Conservation (phyloP, 2,797 vertebrate genomes). For the Chrysocyon brachyurus region DNA sequence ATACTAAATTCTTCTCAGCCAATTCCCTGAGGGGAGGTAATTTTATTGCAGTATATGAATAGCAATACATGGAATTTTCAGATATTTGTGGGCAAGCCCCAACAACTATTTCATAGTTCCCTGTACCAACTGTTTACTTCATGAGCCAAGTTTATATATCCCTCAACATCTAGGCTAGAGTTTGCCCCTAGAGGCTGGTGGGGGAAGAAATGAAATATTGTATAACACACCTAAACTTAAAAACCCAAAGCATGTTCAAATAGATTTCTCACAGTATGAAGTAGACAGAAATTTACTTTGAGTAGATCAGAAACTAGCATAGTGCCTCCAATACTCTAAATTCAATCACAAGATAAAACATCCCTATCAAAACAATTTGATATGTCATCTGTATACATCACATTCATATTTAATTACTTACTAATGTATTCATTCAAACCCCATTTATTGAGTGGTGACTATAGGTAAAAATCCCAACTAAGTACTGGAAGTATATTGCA, state of each 20-base stretch:
- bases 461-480: neutral
- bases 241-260: neutral
- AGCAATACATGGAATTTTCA: conserved; percentile 13
- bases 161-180: neutral
- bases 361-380: neutral
- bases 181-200: neutral
- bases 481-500: neutral
- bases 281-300: neutral
- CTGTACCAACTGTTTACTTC: neutral
- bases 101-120: conserved; percentile 20
- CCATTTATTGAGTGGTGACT: neutral
- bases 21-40: neutral
- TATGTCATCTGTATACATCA: neutral
- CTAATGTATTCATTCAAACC: neutral
- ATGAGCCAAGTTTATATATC: neutral
- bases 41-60: conserved; percentile 32
- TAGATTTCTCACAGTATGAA: neutral
- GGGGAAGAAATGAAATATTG: neutral
- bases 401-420: neutral
- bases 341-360: neutral
- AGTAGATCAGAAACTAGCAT: conserved; percentile 5
- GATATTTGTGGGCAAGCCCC: neutral
- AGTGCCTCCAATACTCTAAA: neutral
- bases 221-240: neutral
- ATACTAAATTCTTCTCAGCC: conserved; percentile 21